A percentile compares a stretch with the other conserved stretches of the same genome.
These are phyloP conservation scores for Alexandromys fortis DNA, from an alignment of 2,113 vertebrate genomes.

Conservation along the genomic window DNA sequence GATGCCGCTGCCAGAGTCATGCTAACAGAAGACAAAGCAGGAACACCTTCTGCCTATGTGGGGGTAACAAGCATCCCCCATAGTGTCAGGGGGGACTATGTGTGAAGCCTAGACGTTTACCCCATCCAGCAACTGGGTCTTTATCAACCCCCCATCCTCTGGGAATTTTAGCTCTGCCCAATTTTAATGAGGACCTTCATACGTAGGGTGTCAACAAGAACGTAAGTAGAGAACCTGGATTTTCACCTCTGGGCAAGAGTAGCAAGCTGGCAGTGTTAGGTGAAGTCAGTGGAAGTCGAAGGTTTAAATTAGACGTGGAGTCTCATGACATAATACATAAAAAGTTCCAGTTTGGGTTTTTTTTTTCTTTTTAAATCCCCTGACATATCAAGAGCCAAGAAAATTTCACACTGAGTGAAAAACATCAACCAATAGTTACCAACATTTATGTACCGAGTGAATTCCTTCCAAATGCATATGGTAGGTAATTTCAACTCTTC, in stretches of 20 bases:
- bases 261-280: not conserved
- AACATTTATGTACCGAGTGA: not conserved
- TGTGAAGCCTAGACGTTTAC: not conserved
- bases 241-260: not conserved
- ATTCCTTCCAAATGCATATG: not conserved
- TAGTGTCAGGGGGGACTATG: not conserved
- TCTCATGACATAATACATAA: not conserved
- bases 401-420: slow-evolving; percentile 16
- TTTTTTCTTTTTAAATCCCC: not conserved
- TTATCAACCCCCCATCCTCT: not conserved
- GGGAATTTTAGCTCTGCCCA: not conserved
- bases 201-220: not conserved
- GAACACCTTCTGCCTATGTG: not conserved
- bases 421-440: not conserved
- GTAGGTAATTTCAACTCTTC: not conserved
- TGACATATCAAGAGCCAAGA: not conserved
- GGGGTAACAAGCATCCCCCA: not conserved
- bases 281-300: not conserved
- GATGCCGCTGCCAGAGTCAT: not conserved
- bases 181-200: not conserved
- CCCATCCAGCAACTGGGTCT: not conserved
- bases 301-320: not conserved
- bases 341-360: not conserved
- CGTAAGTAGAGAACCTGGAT: not conserved
- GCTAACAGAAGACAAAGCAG: not conserved